Evolutionary conservation across 2,113 vertebrate species (phyloP), one percentile per base, ranked within the genome.

Genomic region (Urocolius indicus): DNA sequence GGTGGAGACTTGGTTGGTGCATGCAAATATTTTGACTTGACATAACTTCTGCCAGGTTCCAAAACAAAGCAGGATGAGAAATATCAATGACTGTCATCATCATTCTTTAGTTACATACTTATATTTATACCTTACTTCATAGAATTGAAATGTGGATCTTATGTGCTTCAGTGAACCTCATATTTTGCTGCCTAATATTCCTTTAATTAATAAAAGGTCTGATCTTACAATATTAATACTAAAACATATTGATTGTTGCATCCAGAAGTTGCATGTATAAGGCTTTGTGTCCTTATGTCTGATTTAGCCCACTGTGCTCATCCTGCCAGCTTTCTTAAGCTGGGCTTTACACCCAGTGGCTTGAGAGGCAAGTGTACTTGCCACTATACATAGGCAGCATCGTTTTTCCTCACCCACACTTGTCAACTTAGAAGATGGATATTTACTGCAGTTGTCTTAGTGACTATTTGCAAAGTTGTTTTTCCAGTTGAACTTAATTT

Each of bases 1-100:
- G 41, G 15, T 68, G 26, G n/a, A 87, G 48, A 13, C 61, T 75
- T 59, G 12, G 11, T 74, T 34, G 76, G 13, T 93, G 34, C 71
- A 91, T 69, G 43, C 48, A 82, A 65, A 87, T 89, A 67, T 51
- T 94, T 82, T 73, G 59, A 67, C 61, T 91, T 78, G 27, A 9
- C 14, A 5, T 54, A 27, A 78, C 21, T 73, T 89, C 52, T 76
- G 2, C 26, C 2, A 5, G 17, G 46, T 90, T 82, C 54, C 30
- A 61, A 46, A 89, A 38, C 45, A 89, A 92, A 93, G 68, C 69
- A 87, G 69, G 73, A 73, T 89, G 49, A 76, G 81, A 91, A 76
- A 79, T 73, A 91, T 14, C n/a, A 57, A 36, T 6, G 49, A 27
- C 61, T 65, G 78, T 72, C 41, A 30, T 85, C n/a, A 76, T 22